These are phyloP conservation scores for Chondrilla cf. caribensis DNA, from an alignment of 37 sponge, comb jelly and placozoan species.

Conservation along the genomic window DNA sequence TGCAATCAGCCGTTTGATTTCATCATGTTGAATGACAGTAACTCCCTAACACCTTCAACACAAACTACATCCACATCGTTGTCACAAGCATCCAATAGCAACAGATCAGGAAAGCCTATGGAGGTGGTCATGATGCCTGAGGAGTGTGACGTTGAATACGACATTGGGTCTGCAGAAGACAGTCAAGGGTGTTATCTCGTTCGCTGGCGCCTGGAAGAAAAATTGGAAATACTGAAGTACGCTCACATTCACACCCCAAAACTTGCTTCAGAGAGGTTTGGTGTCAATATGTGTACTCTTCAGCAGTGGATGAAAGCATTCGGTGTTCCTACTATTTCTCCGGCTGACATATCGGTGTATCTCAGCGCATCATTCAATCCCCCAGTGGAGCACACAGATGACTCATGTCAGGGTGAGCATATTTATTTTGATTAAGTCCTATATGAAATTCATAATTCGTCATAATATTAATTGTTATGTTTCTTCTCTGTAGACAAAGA, in stretches of 20 bases:
- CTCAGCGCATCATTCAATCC: background rate
- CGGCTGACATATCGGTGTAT: conserved; percentile 3
- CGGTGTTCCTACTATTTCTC: background rate
- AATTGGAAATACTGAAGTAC: conserved; percentile 64
- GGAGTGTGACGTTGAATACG: conserved; percentile 77
- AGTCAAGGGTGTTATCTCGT: background rate
- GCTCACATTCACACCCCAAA: conserved; percentile 70
- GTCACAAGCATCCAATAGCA: background rate
- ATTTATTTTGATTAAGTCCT: background rate
- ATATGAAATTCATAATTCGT: background rate
- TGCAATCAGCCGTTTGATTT: conserved; percentile 13
- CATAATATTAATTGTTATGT: background rate
- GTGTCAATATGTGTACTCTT: conserved; percentile 60
- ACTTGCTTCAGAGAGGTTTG: conserved; percentile 71
- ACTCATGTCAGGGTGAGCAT: background rate
- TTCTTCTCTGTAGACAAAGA: background rate
- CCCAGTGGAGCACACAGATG: background rate
- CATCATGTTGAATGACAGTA: conserved; percentile 2
- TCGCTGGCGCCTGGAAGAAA: conserved; percentile 61
- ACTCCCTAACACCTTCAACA: background rate
- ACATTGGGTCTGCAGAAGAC: conserved; percentile 59
- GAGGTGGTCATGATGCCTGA: conserved; percentile 36
- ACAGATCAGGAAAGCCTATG: background rate
- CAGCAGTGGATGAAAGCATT: conserved; percentile 71
- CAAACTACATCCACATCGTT: background rate